Percentiles rank a stretch among this genome's conserved stretches.
These are phyloP conservation scores for Falcunculus frontatus DNA, from an alignment of 2,113 vertebrate genomes.

Conservation along the genomic window DNA sequence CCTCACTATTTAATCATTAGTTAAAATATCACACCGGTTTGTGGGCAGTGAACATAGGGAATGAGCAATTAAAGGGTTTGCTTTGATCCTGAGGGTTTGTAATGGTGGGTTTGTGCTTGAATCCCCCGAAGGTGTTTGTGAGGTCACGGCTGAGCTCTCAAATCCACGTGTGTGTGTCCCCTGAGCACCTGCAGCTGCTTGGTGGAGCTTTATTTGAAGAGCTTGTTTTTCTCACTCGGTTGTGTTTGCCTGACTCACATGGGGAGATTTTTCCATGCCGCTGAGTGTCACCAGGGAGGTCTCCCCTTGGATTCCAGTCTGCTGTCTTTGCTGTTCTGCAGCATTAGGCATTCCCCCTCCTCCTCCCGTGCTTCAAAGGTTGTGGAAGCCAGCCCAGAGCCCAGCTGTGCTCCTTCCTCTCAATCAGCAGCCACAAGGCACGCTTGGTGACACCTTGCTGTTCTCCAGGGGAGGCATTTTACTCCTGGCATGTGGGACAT, in stretches of 20 bases:
- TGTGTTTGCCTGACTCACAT: not conserved
- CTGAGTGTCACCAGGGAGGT: not conserved
- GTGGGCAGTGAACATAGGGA: not conserved
- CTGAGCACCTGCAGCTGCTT: not conserved
- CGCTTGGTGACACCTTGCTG: not conserved
- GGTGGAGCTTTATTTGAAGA: not conserved
- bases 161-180: not conserved
- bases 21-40: not conserved
- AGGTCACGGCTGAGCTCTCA: not conserved
- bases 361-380: not conserved
- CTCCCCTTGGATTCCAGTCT: not conserved
- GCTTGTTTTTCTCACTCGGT: rapidly evolving
- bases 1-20: not conserved
- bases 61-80: not conserved
- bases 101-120: not conserved
- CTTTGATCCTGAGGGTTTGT: not conserved
- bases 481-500: rapidly evolving
- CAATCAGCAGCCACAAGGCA: not conserved
- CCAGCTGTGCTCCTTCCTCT: not conserved
- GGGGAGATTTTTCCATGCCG: not conserved
- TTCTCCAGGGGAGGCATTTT: not conserved
- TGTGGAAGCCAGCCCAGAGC: not conserved
- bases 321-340: not conserved
- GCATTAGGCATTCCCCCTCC: not conserved
- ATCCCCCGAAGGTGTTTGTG: too few species aligned